Base-by-base conservation (phyloP, 2,113 vertebrate species). In the Tylochromis polylepis region DNA sequence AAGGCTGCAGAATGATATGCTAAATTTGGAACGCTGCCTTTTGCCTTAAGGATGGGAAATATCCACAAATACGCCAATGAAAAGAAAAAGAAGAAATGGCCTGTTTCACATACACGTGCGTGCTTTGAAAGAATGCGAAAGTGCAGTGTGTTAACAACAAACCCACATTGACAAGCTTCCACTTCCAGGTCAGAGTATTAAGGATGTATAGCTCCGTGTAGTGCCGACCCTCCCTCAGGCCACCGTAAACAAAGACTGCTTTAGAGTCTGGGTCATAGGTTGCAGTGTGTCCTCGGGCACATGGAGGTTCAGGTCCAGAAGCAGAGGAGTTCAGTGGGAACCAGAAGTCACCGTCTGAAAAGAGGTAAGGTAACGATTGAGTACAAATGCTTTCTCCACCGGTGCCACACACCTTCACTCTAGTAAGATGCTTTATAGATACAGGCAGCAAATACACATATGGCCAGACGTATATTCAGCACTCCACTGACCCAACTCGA, bases 241-340 rank as follows among this genome's bases (percentile, higher is more conserved):
- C 97, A 2, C 98, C 97, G 46, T 97, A 97, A 62, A 98, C 85
- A 34, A 96, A 98, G 62, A 98, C 89, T 0, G 94, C 94, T 82
- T 97, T 97, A 59, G 96, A 96, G n/a, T 97, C 97, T 0, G 96
- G 96, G 94, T 98, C 97, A 0, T 95, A 98, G 65, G 97, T 97
- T 1, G 97, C 97, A 7, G 97, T 96, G 91, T 97, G 97, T 62
- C 98, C 98, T 55, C 86, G 87, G 55, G 97, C 90, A 85, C 94
- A 94, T 0, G 43, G 94, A 1, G 96, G 97, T 18, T 65, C 57
- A 3, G 94, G 67, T 7, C 94, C 96, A 38, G 89, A 89, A 49
- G 90, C 51, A 72, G 96, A 92, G 8, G 96, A 92, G 91, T 84
- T 94, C 95, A 98, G 86, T 36, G 97, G 97, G 83, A 97, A 96